phyloP scores from a whole-genome alignment of 2,888 invertebrate species.

The Drosophila greeni region DNA sequence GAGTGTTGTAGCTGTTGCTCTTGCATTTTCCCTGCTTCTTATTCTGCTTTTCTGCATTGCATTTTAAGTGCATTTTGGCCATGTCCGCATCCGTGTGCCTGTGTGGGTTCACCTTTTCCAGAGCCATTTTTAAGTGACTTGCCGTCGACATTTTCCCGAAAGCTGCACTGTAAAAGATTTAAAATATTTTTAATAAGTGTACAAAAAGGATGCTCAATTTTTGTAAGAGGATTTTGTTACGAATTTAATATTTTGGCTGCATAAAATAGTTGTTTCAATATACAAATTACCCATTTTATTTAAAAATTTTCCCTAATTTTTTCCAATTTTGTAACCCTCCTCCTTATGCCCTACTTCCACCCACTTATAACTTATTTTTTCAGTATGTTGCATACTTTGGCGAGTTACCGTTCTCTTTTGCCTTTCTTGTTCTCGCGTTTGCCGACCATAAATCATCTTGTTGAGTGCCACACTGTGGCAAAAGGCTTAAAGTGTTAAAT shows the following conservation, averaged over 20 bases:
- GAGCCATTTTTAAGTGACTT: constrained; percentile 70
- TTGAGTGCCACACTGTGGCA: constrained; percentile 47
- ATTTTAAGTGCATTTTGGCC: constrained; percentile 66
- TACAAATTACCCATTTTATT: not conserved
- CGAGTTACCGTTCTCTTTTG: constrained; percentile 41
- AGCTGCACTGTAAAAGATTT: not conserved
- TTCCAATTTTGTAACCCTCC: not conserved
- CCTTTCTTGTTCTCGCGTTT: constrained; percentile 27
- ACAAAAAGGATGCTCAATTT: too few relatives aligned
- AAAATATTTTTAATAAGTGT: too few relatives aligned
- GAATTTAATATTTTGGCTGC: too few relatives aligned
- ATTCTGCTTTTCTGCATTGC: constrained; percentile 44
- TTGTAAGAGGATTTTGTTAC: too few relatives aligned
- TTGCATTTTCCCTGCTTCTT: constrained; percentile 24
- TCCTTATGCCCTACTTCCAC: constrained; percentile 8
- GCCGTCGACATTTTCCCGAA: constrained; percentile 56
- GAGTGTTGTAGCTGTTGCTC: constrained; percentile 28
- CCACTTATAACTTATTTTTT: constrained; percentile 32
- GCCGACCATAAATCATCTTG: constrained; percentile 62
- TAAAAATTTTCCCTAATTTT: too few relatives aligned
- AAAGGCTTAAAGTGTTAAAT: constrained; percentile 62
- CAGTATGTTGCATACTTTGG: constrained; percentile 63
- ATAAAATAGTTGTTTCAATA: too few relatives aligned
- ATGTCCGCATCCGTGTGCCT: constrained; percentile 23
- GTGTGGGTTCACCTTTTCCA: constrained; percentile 47